A percentile compares a stretch with the other conserved stretches of the same genome.
Conservation (phyloP, 2,113 vertebrate species). For the Pica pica region DNA sequence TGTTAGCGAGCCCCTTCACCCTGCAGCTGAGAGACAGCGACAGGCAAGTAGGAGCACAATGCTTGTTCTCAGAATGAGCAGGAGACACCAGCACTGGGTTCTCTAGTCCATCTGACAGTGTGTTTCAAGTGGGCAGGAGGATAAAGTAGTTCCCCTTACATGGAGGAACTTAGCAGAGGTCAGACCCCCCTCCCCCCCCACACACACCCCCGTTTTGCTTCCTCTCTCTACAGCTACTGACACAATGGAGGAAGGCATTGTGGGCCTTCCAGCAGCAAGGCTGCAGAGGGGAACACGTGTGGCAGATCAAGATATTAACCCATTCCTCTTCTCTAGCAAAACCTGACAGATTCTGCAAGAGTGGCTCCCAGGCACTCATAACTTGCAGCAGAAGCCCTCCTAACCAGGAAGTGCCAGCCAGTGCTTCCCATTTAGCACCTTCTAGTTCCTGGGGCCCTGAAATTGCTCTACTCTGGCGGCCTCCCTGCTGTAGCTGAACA, state of each 20-base stretch:
- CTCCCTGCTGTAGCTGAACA: background rate
- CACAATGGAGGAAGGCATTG: background rate
- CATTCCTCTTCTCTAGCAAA: background rate
- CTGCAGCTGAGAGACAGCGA: background rate
- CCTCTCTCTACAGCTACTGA: background rate
- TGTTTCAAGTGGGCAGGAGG: background rate
- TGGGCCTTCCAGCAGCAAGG: background rate
- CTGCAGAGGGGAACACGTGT: background rate
- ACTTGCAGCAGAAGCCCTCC: background rate
- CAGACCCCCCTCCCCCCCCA: accelerated
- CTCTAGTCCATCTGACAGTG: background rate
- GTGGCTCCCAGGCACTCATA: background rate
- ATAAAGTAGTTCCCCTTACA: background rate
- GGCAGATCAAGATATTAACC: background rate
- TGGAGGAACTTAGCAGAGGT: background rate
- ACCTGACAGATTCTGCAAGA: background rate
- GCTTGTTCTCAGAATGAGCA: background rate
- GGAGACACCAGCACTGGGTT: background rate
- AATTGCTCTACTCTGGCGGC: background rate
- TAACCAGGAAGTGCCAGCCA: background rate
- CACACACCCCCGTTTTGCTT: background rate
- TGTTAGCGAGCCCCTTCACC: background rate
- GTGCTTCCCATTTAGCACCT: background rate
- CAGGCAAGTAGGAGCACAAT: background rate
- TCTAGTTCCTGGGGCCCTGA: background rate